Base-by-base conservation (phyloP, 2,113 vertebrate genomes). In the Albula goreensis region DNA sequence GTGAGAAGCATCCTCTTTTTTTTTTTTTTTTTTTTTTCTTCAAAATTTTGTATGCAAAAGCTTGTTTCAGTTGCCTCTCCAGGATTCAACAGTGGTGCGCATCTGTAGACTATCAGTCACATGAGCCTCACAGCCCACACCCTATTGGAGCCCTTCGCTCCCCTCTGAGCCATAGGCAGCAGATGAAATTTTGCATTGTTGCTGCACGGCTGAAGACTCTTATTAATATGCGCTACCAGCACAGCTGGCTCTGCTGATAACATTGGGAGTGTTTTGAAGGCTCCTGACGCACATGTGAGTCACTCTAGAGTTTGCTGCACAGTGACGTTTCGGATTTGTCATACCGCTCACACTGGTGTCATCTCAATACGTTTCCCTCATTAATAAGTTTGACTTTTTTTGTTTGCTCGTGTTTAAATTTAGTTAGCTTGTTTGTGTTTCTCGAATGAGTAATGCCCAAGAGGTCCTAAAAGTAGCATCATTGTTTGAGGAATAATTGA, bases 1-100 rank as follows among this genome's bases (percentile, higher is more conserved):
- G 98, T 99, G 95, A 92, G 90, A 78, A 19, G 9, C 60, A 4
- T 19, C 81, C 83, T 19, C 83, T 66, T 66, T 22, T 81, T 53
- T 57, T 70, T 25, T 51, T 11, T 2, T 12, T 15, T 1, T 17
- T 63, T 22, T 80, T 80, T 80, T 50, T 49, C 78, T 87, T 51
- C 8, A 6, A 48, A 7, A 13, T 50, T 80, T n/a, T 11, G 19
- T 74, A 52, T 4, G 9, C n/a, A 66, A 17, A n/a, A 11, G 12
- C 9, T 4, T 13, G 3, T 63, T 63, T 15, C 60, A 10, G 53
- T 10, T 12, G 17, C 19, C 22, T 15, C 70, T 74, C 3, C 19
- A n/a, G 63, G 63, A n/a, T 70, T 22, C 3, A 5, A 5, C 17
- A 22, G 3, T 22, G 2, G 22, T n/a, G 19, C 63, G 6, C 4